phyloP scores from a whole-genome alignment of 2,797 vertebrate species.

The Muraenolepis orangiensis region DNA sequence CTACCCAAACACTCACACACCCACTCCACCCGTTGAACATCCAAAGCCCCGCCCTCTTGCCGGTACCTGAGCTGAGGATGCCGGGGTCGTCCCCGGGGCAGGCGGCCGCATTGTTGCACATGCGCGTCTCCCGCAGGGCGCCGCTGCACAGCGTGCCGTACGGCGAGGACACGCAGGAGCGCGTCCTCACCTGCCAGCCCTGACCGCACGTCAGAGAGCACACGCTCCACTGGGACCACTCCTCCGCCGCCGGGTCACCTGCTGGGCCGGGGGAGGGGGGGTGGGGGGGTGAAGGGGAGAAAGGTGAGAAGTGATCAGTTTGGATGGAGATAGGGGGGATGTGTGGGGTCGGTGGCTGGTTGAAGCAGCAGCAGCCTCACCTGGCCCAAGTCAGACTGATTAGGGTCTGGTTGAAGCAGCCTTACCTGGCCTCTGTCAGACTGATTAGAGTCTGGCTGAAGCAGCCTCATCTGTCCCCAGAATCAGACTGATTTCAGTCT shows the following conservation, averaged over 20 bases:
- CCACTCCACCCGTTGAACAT: too few species aligned
- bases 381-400: too few species aligned
- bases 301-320: neutral
- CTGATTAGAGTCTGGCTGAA: too few species aligned
- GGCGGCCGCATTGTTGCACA: conserved; percentile 94
- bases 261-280: conserved; percentile 17
- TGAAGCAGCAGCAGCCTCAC: too few species aligned
- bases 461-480: too few species aligned
- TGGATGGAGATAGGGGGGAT: neutral
- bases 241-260: conserved; percentile 96
- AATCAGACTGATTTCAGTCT: too few species aligned
- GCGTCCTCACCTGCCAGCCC: conserved; percentile 93
- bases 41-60: too few species aligned
- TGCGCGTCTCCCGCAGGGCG: conserved; percentile 89
- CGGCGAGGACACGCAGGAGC: conserved; percentile 94
- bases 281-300: neutral
- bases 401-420: too few species aligned
- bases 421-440: too few species aligned
- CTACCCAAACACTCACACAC: too few species aligned
- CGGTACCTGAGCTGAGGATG: conserved; percentile 70
- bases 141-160: conserved; percentile 97
- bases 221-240: conserved; percentile 99
- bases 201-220: conserved; percentile 96
- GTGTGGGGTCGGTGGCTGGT: too few species aligned
- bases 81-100: conserved; percentile 88